Percentiles rank a stretch among this genome's conserved stretches.
phyloP scores from a whole-genome alignment of 2,888 invertebrate genomes.

The Cataglyphis rosenhaueri region DNA sequence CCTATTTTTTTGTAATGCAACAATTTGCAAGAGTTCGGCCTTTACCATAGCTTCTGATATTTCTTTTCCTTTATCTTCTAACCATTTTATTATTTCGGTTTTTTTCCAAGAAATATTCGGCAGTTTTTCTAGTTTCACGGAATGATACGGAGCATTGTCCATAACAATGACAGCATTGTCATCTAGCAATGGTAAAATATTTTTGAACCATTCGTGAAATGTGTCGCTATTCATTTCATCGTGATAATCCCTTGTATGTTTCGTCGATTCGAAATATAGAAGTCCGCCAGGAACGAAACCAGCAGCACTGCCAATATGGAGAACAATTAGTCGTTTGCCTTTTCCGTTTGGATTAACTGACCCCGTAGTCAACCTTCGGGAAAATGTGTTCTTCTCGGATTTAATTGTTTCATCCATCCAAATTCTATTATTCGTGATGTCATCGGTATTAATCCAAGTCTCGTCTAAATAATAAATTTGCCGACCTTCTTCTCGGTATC shows the following conservation, averaged over 20 bases:
- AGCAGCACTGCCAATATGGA: constrained; percentile 60
- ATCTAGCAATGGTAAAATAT: constrained; percentile 12
- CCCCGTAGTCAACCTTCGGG: not conserved
- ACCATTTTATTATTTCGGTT: constrained; percentile 26
- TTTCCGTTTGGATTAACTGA: constrained; percentile 26
- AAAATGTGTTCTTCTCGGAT: not conserved
- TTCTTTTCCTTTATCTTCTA: constrained; percentile 17
- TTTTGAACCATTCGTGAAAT: constrained; percentile 5
- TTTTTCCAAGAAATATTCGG: constrained; percentile 34
- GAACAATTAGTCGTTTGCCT: constrained; percentile 56
- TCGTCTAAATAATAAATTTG: constrained; percentile 1
- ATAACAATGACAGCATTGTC: constrained; percentile 33
- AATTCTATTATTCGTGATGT: not conserved
- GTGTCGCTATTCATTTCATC: not conserved
- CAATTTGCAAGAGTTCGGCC: constrained; percentile 18
- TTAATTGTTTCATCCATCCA: not conserved
- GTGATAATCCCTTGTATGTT: not conserved
- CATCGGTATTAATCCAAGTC: not conserved
- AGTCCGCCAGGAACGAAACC: constrained; percentile 68
- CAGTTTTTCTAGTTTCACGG: constrained; percentile 5
- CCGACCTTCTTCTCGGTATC: constrained; percentile 15
- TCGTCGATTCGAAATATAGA: constrained; percentile 59
- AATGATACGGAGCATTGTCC: constrained; percentile 22
- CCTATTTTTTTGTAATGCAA: not conserved
- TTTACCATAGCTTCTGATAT: constrained; percentile 11